These are phyloP conservation scores for Agraylea sexmaculata DNA, from an alignment of 1,140 invertebrate genomes.

Conservation along the genomic window DNA sequence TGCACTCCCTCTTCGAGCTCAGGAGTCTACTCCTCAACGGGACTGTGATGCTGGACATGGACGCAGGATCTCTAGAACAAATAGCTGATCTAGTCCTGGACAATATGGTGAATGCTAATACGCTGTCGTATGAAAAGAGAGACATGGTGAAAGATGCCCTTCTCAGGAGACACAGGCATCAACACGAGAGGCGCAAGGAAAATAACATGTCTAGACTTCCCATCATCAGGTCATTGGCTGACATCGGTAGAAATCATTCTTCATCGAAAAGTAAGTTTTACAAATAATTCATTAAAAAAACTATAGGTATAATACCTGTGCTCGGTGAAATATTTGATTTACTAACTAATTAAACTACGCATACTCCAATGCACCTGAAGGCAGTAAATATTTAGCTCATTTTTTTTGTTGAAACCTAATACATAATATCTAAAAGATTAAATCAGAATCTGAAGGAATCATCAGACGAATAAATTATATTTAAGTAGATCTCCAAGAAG, in stretches of 20 bases:
- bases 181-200: conserved; percentile 76
- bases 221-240: conserved; percentile 89
- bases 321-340: neutral
- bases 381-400: too few relatives aligned
- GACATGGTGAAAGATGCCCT: conserved; percentile 82
- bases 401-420: too few relatives aligned
- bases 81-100: conserved; percentile 86
- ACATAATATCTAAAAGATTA: too few relatives aligned
- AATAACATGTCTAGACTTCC: conserved; percentile 74
- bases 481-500: too few relatives aligned
- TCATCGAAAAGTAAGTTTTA: conserved; percentile 82
- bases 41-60: conserved; percentile 84
- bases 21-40: conserved; percentile 79
- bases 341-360: neutral
- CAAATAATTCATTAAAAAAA: too few relatives aligned
- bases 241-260: conserved; percentile 92
- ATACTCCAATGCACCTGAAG: neutral
- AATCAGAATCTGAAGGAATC: too few relatives aligned
- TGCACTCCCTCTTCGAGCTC: conserved; percentile 84
- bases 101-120: conserved; percentile 74
- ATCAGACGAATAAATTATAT: too few relatives aligned
- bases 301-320: neutral
- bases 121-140: conserved; percentile 59
- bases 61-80: conserved; percentile 71
- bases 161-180: conserved; percentile 85